phyloP scores from a whole-genome alignment of 37 sponge, comb jelly and placozoan genomes.

The Geodia barretti region DNA sequence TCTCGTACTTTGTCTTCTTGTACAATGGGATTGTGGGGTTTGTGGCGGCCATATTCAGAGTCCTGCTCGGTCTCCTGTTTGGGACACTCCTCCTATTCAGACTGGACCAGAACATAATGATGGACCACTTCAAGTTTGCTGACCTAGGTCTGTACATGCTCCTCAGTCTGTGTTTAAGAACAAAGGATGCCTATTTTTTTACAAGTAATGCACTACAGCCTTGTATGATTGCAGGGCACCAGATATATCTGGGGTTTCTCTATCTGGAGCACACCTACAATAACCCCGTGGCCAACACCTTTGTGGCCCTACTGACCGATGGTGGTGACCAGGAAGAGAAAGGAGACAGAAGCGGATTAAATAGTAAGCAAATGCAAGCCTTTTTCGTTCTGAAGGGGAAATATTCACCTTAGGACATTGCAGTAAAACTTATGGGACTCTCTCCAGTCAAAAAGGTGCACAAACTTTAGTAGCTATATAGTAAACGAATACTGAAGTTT shows the following conservation, averaged over 20 bases:
- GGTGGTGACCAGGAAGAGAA: not conserved
- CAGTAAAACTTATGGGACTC: too few species aligned
- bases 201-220: too few species aligned
- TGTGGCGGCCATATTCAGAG: not conserved
- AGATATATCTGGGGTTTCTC: constrained; percentile 3
- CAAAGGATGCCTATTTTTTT: too few species aligned
- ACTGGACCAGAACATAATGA: constrained; percentile 36
- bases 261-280: constrained; percentile 26
- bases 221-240: not conserved
- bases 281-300: not conserved
- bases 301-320: not conserved
- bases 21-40: constrained; percentile 33
- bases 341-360: too few species aligned
- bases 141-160: constrained; percentile 44
- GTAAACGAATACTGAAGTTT: too few species aligned
- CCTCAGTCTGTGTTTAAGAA: too few species aligned
- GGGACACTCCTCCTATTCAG: constrained; percentile 30
- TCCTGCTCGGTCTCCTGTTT: not conserved
- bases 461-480: too few species aligned
- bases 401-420: too few species aligned
- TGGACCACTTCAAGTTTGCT: constrained; percentile 30
- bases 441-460: too few species aligned
- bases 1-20: constrained; percentile 22
- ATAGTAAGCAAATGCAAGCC: too few species aligned
- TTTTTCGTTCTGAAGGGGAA: too few species aligned